Percentiles rank a stretch among this genome's conserved stretches.
Evolutionary conservation across 2,888 invertebrate species (phyloP).

Genomic region (Ganaspis brasiliensis): DNA sequence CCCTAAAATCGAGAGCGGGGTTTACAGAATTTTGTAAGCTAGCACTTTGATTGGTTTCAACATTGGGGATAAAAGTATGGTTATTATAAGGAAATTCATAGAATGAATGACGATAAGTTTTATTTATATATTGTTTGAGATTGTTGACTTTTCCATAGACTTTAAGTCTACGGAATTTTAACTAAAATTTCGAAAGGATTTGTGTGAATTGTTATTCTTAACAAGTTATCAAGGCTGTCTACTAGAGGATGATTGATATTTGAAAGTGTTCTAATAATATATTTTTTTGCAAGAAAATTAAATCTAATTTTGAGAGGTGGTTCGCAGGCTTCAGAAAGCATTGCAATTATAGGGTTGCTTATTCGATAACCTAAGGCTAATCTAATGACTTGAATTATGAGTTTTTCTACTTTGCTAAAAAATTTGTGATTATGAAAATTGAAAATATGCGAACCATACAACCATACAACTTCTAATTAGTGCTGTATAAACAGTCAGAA

Average conservation of each 20-base stretch:
- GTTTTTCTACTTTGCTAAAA: background rate
- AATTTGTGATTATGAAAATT: background rate
- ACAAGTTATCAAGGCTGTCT: background rate
- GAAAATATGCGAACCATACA: slow-evolving; percentile 4
- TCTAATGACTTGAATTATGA: background rate
- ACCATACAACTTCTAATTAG: slow-evolving; percentile 1
- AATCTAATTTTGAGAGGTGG: background rate
- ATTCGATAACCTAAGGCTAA: background rate
- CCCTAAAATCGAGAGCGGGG: background rate
- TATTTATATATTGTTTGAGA: background rate
- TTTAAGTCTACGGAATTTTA: background rate
- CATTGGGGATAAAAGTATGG: no score
- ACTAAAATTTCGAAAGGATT: background rate
- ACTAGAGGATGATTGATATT: background rate
- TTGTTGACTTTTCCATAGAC: background rate
- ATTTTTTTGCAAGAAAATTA: background rate
- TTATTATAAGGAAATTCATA: background rate
- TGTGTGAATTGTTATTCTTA: background rate
- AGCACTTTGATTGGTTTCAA: no score
- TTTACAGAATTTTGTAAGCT: no score
- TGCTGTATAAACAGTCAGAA: background rate
- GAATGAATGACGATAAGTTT: background rate
- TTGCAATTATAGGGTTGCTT: background rate
- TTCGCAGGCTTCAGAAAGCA: background rate
- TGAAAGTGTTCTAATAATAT: background rate